These are phyloP conservation scores for Dusona sp. DNA, from an alignment of 2,888 invertebrate species.

Conservation along the genomic window DNA sequence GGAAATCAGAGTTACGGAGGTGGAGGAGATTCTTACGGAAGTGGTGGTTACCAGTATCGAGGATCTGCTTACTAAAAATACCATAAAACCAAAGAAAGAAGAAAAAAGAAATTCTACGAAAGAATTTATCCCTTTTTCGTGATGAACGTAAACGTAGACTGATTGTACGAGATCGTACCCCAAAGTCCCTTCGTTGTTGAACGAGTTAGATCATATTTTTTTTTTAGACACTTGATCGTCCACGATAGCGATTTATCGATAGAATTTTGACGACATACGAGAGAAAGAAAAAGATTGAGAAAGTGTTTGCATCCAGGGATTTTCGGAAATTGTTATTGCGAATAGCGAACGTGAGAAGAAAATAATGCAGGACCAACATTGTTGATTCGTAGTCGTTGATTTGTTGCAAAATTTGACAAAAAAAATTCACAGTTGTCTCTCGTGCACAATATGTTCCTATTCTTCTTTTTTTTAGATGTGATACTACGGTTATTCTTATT, in stretches of 20 bases:
- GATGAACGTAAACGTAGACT: constrained; percentile 66
- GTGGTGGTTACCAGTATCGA: constrained; percentile 77
- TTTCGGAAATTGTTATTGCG: constrained; percentile 41
- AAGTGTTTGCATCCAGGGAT: constrained; percentile 46
- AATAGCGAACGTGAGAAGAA: constrained; percentile 5
- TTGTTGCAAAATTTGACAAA: neutral
- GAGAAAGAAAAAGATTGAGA: constrained; percentile 20
- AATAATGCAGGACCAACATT: neutral
- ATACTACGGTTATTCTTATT: constrained; percentile 36
- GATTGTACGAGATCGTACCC: constrained; percentile 62
- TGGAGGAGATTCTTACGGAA: constrained; percentile 74
- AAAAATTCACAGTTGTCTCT: constrained; percentile 39
- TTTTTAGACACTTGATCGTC: constrained; percentile 32
- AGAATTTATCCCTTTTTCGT: constrained; percentile 50
- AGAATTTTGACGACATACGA: constrained; percentile 38
- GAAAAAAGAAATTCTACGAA: constrained; percentile 31
- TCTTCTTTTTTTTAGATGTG: constrained; percentile 49
- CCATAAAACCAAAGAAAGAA: constrained; percentile 24
- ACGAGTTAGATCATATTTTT: constrained; percentile 26
- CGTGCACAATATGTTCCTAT: constrained; percentile 66
- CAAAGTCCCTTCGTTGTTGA: constrained; percentile 44
- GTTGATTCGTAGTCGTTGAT: constrained; percentile 4
- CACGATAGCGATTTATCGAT: constrained; percentile 56
- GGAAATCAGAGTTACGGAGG: constrained; percentile 75
- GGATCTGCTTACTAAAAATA: constrained; percentile 75